These are phyloP conservation scores for Chlorocebus sabaeus DNA, from an alignment of 2,113 vertebrate species.

Conservation along the genomic window DNA sequence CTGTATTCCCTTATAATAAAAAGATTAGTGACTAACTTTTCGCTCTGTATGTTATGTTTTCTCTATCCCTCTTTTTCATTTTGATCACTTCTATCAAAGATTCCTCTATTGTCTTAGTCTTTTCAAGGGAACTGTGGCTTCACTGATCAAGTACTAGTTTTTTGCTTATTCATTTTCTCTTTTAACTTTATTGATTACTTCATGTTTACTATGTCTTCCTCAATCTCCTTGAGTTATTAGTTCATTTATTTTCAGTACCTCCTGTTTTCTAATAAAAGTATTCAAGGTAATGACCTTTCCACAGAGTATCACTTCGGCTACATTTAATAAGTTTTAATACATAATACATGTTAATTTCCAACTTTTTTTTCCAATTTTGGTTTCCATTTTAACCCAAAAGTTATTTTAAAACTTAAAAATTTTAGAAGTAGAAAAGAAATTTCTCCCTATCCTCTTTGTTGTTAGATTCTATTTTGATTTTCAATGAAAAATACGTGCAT, in stretches of 20 bases:
- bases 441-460: neutral
- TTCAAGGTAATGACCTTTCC: neutral
- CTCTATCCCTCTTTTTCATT: neutral
- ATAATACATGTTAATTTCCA: neutral
- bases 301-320: neutral
- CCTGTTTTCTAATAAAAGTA: conserved; percentile 20
- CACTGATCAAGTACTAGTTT: neutral
- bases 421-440: neutral
- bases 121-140: neutral
- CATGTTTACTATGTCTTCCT: neutral
- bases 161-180: neutral
- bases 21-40: neutral
- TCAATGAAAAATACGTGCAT: neutral
- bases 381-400: neutral
- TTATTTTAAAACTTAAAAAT: neutral
- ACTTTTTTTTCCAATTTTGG: neutral
- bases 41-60: neutral
- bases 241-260: neutral
- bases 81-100: neutral
- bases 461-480: conserved; percentile 1
- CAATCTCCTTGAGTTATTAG: conserved; percentile 3
- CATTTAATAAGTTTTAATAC: neutral
- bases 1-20: neutral
- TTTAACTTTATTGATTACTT: neutral
- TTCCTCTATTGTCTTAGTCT: neutral